Percentiles rank a stretch among this genome's conserved stretches.
Evolutionary conservation across 2,888 invertebrate species (phyloP).

Genomic region (Drosophila anomelani): DNA sequence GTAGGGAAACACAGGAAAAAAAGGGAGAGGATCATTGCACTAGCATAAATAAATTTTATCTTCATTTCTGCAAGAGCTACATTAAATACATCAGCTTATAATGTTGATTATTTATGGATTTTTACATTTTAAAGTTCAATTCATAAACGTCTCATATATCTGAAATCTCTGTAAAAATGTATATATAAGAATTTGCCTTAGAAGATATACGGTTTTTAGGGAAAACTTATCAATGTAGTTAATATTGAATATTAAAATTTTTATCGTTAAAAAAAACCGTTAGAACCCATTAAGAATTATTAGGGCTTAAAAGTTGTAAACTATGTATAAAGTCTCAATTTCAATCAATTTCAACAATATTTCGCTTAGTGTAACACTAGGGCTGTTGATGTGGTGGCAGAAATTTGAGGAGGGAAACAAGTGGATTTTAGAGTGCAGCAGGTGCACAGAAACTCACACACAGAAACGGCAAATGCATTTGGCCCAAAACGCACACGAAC

Average conservation of each 20-base stretch:
- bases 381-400: constrained; percentile 3
- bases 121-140: too few relatives aligned
- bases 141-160: not conserved
- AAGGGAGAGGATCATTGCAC: not conserved
- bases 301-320: not conserved
- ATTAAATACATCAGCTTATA: not conserved
- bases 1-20: not conserved
- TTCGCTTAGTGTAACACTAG: constrained; percentile 1
- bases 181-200: too few relatives aligned
- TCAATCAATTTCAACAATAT: not conserved
- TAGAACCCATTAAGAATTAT: not conserved
- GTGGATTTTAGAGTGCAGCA: constrained; percentile 42
- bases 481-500: constrained; percentile 20
- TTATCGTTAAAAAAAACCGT: not conserved
- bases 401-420: constrained; percentile 14
- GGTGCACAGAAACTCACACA: constrained; percentile 40
- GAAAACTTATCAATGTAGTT: not conserved
- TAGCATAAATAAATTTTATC: not conserved
- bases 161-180: not conserved
- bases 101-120: too few relatives aligned
- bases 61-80: not conserved
- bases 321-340: too few relatives aligned
- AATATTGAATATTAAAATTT: not conserved
- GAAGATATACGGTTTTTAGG: too few relatives aligned
- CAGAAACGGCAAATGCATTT: constrained; percentile 24